These are phyloP conservation scores for Stenolophus ochropezus DNA, from an alignment of 2,888 invertebrate species.

Conservation along the genomic window DNA sequence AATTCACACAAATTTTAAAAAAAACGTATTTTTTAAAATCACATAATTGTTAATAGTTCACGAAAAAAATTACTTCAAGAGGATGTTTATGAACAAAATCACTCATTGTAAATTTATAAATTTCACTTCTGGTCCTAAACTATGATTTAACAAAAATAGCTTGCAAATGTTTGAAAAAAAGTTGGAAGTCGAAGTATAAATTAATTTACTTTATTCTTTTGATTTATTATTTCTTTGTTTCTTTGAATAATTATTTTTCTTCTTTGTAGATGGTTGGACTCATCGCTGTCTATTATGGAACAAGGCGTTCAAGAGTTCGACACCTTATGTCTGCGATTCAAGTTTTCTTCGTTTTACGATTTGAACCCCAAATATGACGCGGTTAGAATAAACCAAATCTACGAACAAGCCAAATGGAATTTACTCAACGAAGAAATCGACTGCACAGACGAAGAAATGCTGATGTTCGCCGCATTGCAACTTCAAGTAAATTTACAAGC, in stretches of 20 bases:
- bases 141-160: too few relatives aligned
- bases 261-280: slow-evolving; percentile 91
- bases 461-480: slow-evolving; percentile 97
- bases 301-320: slow-evolving; percentile 97
- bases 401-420: slow-evolving; percentile 99
- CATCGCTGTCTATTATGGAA: slow-evolving; percentile 98
- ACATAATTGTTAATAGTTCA: too few relatives aligned
- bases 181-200: too few relatives aligned
- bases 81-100: too few relatives aligned
- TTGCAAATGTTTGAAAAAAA: too few relatives aligned
- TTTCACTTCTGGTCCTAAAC: too few relatives aligned
- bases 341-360: slow-evolving; percentile 98
- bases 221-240: too few relatives aligned
- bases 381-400: slow-evolving; percentile 97
- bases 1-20: too few relatives aligned
- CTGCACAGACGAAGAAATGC: slow-evolving; percentile 99
- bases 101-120: too few relatives aligned
- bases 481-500: slow-evolving; percentile 92
- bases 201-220: too few relatives aligned
- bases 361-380: slow-evolving; percentile 96
- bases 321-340: slow-evolving; percentile 93
- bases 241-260: slow-evolving; percentile 31
- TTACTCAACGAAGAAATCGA: slow-evolving; percentile 98
- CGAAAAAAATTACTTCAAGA: too few relatives aligned
- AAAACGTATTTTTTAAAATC: too few relatives aligned